These are phyloP conservation scores for Melanaphis sacchari DNA, from an alignment of 1,140 invertebrate species.

Conservation along the genomic window DNA sequence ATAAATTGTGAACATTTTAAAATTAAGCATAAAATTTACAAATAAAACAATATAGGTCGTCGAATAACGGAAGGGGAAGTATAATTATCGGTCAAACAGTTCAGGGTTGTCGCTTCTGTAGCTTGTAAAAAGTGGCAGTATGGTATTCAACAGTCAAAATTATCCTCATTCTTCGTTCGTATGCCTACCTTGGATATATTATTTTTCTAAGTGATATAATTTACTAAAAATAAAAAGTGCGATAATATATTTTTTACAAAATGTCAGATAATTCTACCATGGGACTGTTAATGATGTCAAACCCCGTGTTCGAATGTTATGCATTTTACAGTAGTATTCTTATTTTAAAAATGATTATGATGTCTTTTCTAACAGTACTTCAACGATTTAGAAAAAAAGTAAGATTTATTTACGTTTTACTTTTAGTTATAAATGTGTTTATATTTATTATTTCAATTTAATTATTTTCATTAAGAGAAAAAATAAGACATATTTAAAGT, in stretches of 20 bases:
- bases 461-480: neutral
- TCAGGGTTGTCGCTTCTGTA: neutral
- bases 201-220: neutral
- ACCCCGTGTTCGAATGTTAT: conserved; percentile 67
- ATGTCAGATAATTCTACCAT: conserved; percentile 16
- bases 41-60: neutral
- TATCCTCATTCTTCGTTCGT: neutral
- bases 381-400: conserved; percentile 70
- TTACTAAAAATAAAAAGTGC: neutral
- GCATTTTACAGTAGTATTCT: conserved; percentile 70
- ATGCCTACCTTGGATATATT: neutral
- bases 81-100: neutral
- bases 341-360: conserved; percentile 69
- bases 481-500: neutral
- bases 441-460: neutral
- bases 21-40: neutral
- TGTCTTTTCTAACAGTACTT: conserved; percentile 67
- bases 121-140: neutral
- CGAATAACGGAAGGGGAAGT: conserved; percentile 9
- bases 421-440: neutral
- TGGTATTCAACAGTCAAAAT: neutral
- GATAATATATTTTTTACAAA: neutral
- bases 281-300: conserved; percentile 60
- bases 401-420: conserved; percentile 56
- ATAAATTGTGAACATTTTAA: neutral